These are phyloP conservation scores for Drosophila watanabei DNA, from an alignment of 1,140 invertebrate genomes.

Conservation along the genomic window DNA sequence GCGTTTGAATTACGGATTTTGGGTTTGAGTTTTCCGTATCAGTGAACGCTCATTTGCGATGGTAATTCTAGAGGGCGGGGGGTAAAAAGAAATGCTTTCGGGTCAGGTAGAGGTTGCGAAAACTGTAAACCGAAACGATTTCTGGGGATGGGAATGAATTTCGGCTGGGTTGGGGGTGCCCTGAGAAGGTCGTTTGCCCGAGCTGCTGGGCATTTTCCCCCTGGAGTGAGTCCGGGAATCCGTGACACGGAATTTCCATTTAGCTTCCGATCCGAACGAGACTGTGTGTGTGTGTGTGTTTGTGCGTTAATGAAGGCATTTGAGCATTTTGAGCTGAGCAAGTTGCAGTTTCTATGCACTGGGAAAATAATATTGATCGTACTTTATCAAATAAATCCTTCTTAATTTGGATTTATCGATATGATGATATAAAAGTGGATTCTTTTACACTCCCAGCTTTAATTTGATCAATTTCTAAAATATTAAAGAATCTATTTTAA, in stretches of 20 bases:
- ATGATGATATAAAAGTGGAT: too few species aligned
- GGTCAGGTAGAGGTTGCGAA: conserved; percentile 61
- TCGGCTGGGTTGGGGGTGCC: conserved; percentile 10
- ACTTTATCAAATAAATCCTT: neutral
- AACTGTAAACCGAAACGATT: conserved; percentile 39
- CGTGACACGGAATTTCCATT: conserved; percentile 59
- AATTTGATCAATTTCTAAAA: too few species aligned
- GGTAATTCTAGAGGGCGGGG: conserved; percentile 2
- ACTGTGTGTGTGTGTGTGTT: conserved; percentile 2
- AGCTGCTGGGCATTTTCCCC: conserved; percentile 37
- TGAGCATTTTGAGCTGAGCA: conserved; percentile 64
- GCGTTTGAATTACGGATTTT: conserved; percentile 36
- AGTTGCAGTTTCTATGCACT: conserved; percentile 34
- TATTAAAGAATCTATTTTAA: neutral
- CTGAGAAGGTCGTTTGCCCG: conserved; percentile 45
- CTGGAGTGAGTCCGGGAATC: conserved; percentile 23
- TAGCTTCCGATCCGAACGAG: conserved; percentile 26
- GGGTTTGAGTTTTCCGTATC: conserved; percentile 45
- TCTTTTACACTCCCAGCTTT: too few species aligned
- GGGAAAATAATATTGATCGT: neutral
- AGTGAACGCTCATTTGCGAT: conserved; percentile 37
- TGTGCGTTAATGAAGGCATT: conserved; percentile 76
- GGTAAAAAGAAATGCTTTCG: conserved; percentile 15
- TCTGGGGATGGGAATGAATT: neutral
- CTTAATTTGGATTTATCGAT: too few species aligned